Evolutionary conservation across 1,140 invertebrate genomes (phyloP).

Genomic region (Ctenoplectra terminalis): DNA sequence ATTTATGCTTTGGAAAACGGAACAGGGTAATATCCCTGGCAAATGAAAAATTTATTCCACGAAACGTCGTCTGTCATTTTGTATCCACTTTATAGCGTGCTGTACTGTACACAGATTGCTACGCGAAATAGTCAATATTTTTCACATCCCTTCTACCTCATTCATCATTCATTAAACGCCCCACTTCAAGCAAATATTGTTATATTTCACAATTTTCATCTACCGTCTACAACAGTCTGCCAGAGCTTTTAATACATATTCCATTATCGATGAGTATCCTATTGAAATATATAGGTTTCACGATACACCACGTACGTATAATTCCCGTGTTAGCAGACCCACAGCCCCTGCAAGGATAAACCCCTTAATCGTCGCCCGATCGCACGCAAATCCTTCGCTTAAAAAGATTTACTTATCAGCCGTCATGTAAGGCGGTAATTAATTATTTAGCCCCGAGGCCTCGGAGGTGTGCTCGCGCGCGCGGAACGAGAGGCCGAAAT

Average conservation of each 20-base stretch:
- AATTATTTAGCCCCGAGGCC: conserved; percentile 57
- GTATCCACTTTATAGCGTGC: background rate
- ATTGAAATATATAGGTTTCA: too few species aligned
- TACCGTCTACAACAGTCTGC: too few species aligned
- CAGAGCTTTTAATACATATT: too few species aligned
- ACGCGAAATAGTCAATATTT: background rate
- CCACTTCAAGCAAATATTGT: too few species aligned
- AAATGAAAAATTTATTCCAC: conserved; percentile 48
- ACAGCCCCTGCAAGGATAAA: background rate
- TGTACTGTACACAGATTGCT: background rate
- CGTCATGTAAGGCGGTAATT: conserved; percentile 65
- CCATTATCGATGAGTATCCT: too few species aligned
- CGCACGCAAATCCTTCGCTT: conserved; percentile 50
- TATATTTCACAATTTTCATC: too few species aligned
- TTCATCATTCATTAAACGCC: background rate
- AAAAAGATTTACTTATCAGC: conserved; percentile 69
- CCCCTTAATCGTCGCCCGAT: conserved; percentile 30
- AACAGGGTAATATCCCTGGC: conserved; percentile 28
- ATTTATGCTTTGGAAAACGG: conserved; percentile 58
- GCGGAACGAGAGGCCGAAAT: conserved; percentile 65
- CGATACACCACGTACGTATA: too few species aligned
- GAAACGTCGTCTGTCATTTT: conserved; percentile 19
- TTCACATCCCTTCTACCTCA: too few species aligned
- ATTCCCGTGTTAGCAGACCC: background rate
- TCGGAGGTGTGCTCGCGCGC: conserved; percentile 15